Percentiles rank a stretch among this genome's conserved stretches.
Conservation (phyloP, 2,888 invertebrate species). For the Agonopterix arenella region DNA sequence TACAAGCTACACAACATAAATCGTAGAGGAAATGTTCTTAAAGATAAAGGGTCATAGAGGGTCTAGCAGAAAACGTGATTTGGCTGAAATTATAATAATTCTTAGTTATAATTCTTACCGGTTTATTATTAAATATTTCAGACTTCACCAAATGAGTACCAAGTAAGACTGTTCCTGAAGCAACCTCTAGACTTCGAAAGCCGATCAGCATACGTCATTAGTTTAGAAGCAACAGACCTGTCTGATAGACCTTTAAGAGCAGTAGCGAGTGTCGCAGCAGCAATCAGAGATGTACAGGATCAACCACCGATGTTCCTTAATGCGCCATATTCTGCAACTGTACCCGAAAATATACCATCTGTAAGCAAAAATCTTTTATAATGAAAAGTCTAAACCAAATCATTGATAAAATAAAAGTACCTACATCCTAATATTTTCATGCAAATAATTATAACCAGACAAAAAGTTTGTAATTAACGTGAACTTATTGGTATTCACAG, state of each 20-base stretch:
- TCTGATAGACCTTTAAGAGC: slow-evolving; percentile 80
- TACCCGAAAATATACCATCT: slow-evolving; percentile 84
- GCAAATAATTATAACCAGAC: neutral
- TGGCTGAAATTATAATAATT: neutral
- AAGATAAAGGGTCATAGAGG: too few relatives aligned
- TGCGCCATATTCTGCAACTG: slow-evolving; percentile 86
- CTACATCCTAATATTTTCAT: neutral
- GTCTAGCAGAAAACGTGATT: too few relatives aligned
- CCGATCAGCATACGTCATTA: slow-evolving; percentile 83
- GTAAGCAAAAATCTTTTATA: slow-evolving; percentile 38
- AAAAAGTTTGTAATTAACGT: neutral
- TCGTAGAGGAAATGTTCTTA: too few relatives aligned
- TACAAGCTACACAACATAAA: too few relatives aligned
- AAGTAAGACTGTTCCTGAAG: slow-evolving; percentile 81
- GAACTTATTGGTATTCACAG: slow-evolving; percentile 31
- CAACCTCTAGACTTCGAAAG: slow-evolving; percentile 86
- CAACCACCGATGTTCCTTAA: slow-evolving; percentile 89
- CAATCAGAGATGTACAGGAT: slow-evolving; percentile 88
- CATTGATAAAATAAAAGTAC: too few relatives aligned
- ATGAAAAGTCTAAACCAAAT: neutral
- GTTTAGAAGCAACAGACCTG: slow-evolving; percentile 80
- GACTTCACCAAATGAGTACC: slow-evolving; percentile 82
- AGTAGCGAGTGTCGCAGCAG: slow-evolving; percentile 83
- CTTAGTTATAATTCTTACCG: neutral
- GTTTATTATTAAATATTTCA: slow-evolving; percentile 28